Evolutionary conservation across 2,888 invertebrate genomes (phyloP).

Genomic region (Steinernema hermaphroditum): DNA sequence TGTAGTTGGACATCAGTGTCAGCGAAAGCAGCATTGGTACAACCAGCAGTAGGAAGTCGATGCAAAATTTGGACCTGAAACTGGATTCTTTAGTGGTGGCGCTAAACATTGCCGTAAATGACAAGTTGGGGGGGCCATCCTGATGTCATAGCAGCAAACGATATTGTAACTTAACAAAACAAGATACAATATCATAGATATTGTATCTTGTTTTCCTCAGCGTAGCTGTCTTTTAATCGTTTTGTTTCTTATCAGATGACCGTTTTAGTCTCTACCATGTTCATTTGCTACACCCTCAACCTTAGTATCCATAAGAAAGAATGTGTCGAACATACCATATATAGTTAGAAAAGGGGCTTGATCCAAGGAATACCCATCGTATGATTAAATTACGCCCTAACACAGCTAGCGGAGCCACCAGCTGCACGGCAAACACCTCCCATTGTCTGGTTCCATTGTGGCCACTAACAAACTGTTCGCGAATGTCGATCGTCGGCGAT

Average conservation of each 20-base stretch:
- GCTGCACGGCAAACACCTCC: constrained; percentile 38
- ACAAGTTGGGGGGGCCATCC: too few relatives aligned
- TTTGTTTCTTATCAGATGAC: too few relatives aligned
- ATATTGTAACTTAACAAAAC: too few relatives aligned
- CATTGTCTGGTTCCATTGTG: constrained; percentile 42
- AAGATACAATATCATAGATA: too few relatives aligned
- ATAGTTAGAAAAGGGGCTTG: background rate
- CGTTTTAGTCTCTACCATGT: too few relatives aligned
- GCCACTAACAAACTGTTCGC: constrained; percentile 42
- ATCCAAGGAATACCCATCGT: constrained; percentile 55
- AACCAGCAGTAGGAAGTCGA: constrained; percentile 53
- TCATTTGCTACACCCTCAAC: too few relatives aligned
- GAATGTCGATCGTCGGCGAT: constrained; percentile 33
- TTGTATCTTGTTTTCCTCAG: too few relatives aligned
- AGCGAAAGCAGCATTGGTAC: constrained; percentile 46
- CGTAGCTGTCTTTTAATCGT: too few relatives aligned
- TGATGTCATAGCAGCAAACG: too few relatives aligned
- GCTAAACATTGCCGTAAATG: too few relatives aligned
- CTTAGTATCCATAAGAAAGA: too few relatives aligned
- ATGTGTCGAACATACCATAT: background rate
- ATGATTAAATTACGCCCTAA: constrained; percentile 52
- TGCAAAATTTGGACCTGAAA: constrained; percentile 55
- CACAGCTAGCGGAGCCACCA: constrained; percentile 39
- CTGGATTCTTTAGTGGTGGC: too few relatives aligned
- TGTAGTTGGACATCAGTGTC: constrained; percentile 43